Evolutionary conservation across 2,113 vertebrate species (phyloP).

Genomic region (Leucoraja erinaceus): DNA sequence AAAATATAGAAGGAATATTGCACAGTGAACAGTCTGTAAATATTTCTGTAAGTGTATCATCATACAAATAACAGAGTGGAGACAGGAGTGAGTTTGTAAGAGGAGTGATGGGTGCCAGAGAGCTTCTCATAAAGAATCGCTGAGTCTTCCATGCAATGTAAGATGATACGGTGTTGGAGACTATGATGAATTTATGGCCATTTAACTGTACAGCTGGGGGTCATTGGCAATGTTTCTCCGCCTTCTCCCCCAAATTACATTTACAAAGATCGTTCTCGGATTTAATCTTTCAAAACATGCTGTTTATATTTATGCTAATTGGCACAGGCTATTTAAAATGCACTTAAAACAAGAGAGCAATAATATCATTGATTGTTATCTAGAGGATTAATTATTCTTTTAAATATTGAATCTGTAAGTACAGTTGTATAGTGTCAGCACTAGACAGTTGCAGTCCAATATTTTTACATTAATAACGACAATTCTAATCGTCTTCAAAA

Average conservation of each 20-base stretch:
- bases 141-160: conserved; percentile 31
- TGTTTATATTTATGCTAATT: no score
- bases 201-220: not conserved
- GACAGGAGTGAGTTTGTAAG: not conserved
- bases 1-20: conserved; percentile 17
- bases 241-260: not conserved
- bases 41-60: conserved; percentile 20
- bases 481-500: not conserved
- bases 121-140: conserved; percentile 10
- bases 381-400: not conserved
- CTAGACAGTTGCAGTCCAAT: not conserved
- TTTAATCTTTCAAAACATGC: not conserved
- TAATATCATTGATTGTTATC: not conserved
- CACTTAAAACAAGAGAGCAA: no score
- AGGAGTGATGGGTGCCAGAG: not conserved
- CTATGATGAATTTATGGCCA: conserved; percentile 9
- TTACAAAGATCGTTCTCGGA: not conserved
- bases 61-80: not conserved
- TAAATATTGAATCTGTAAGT: not conserved
- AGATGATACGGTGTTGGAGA: not conserved
- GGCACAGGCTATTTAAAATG: no score
- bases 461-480: not conserved
- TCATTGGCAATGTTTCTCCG: not conserved
- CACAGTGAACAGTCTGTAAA: conserved; percentile 20
- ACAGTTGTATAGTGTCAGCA: no score